Base-by-base conservation (phyloP, 2,113 vertebrate genomes). In the Pseudonaja textilis region DNA sequence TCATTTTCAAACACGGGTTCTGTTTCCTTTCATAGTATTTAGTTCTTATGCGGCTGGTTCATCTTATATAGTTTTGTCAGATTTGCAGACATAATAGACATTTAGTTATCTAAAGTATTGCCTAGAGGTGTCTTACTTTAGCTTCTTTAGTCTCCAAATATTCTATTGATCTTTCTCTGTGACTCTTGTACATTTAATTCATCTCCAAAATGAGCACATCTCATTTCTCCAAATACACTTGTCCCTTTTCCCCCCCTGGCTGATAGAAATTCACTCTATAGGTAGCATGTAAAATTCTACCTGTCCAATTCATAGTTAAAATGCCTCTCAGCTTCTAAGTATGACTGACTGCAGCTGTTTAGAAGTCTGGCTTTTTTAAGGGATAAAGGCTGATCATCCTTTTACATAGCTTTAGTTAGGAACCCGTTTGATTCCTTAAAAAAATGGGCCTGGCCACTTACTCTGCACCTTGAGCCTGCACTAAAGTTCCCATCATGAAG, bases 401-500 rank as follows among this genome's bases (percentile, higher is more conserved):
- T 25, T n/a, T 9, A 85, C 85, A 11, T 0, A 1, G 1, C 42
- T 90, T 93, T 87, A 59, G 90, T 92, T 92, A 92, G 3, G 0
- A 69, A 52, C 1, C 56, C 47, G 10, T 90, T 92, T 89, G 23
- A 7, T 25, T 92, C 57, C 23, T 39, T 52, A 93, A 89, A 91
- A 69, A 74, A 93, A 45, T 7, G 29, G 8, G 87, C 0, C 0
- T 1, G 55, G 93, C 26, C 0, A 0, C 89, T 93, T 74, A 69
- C 64, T 16, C n/a, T 69, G 56, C 91, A 94, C 50, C 87, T 42
- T 95, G 91, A 5, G 64, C 12, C 23, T 0, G 0, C 89, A 89
- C 90, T 89, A 93, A 95, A 91, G 95, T 85, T 88, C 45, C 1
- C 93, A 90, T 92, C 89, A 34, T 69, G 0, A 0, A 14, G 54